Percentiles rank a stretch among this genome's conserved stretches.
Evolutionary conservation across 2,113 vertebrate genomes (phyloP).

Genomic region (Formicarius rufipectus): DNA sequence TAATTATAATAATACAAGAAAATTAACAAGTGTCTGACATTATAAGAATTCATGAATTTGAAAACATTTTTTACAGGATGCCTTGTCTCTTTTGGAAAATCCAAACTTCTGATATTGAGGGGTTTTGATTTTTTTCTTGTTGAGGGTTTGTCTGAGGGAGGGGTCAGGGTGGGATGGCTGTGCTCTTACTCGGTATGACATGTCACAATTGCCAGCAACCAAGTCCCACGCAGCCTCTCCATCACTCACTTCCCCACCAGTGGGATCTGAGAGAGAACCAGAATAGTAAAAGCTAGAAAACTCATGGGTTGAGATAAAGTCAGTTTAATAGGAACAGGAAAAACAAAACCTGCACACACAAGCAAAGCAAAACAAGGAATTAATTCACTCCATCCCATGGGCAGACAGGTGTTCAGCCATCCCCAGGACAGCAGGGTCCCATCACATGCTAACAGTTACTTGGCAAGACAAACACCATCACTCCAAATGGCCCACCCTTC

Average conservation of each 20-base stretch:
- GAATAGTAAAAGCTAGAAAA: not conserved
- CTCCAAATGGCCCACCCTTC: rapidly evolving
- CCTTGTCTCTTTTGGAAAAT: not conserved
- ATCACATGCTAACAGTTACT: rapidly evolving
- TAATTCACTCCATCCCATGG: not conserved
- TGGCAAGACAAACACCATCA: not conserved
- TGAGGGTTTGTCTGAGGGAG: not conserved
- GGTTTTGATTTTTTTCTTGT: not conserved
- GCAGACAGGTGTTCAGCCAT: not conserved
- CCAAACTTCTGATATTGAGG: not conserved
- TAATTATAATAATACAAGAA: not conserved
- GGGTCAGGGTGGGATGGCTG: not conserved
- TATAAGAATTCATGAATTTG: not conserved
- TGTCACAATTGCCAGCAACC: rapidly evolving
- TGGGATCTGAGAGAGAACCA: not conserved
- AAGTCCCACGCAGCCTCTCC: rapidly evolving
- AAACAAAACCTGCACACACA: not conserved
- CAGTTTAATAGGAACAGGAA: not conserved
- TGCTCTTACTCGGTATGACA: not conserved
- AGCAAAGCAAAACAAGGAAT: not conserved
- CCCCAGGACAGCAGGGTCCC: not conserved
- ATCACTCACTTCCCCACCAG: rapidly evolving
- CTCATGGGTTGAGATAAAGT: not conserved
- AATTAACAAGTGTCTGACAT: not conserved
- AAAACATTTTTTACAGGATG: not conserved